Conservation (phyloP, 2,888 invertebrate genomes). For the Ischnus inquisitorius region DNA sequence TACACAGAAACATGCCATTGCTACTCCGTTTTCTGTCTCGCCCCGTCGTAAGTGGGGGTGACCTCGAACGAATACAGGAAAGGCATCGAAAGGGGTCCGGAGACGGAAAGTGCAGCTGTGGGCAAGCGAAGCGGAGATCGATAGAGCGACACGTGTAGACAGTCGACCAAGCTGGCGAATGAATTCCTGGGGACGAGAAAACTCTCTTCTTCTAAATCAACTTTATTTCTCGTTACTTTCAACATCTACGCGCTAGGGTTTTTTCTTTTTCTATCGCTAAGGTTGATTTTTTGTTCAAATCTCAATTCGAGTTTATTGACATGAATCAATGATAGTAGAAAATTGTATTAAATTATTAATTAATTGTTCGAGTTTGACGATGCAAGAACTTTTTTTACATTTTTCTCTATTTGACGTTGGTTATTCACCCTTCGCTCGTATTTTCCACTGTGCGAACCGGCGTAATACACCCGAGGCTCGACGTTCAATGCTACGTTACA, state of each 20-base stretch:
- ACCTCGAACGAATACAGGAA: constrained; percentile 25
- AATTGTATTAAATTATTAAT: too few relatives aligned
- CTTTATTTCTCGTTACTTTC: neutral
- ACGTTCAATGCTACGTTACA: constrained; percentile 31
- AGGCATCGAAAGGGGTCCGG: constrained; percentile 31
- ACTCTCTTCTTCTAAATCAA: constrained; percentile 8
- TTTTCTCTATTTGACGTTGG: neutral
- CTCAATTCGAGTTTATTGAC: too few relatives aligned
- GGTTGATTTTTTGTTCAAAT: too few relatives aligned
- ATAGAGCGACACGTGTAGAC: constrained; percentile 63
- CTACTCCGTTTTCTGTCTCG: constrained; percentile 19
- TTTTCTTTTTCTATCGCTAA: neutral
- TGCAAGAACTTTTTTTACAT: neutral
- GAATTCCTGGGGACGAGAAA: constrained; percentile 29
- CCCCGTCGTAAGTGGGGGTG: constrained; percentile 30
- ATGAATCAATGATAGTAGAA: too few relatives aligned
- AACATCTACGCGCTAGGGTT: neutral
- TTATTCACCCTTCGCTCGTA: neutral
- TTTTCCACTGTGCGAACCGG: constrained; percentile 11
- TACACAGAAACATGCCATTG: constrained; percentile 43
- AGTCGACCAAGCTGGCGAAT: constrained; percentile 44
- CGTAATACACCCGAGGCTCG: neutral
- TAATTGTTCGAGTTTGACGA: neutral
- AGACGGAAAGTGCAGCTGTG: constrained; percentile 62
- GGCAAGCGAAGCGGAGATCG: constrained; percentile 55